phyloP scores from a whole-genome alignment of 2,888 invertebrate genomes.

The Leptopilina drosophilae region DNA sequence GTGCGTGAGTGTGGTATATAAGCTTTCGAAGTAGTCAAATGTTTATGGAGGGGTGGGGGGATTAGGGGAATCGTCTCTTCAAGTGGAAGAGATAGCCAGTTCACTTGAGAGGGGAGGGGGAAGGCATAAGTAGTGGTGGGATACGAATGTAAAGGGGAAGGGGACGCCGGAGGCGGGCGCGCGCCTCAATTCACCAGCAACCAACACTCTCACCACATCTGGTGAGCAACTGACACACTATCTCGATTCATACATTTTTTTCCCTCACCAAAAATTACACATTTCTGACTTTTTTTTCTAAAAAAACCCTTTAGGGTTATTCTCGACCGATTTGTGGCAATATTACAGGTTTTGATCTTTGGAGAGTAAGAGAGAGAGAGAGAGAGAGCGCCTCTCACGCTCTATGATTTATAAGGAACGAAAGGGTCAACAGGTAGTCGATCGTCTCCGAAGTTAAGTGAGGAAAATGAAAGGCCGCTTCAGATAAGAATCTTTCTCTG shows the following conservation, averaged over 20 bases:
- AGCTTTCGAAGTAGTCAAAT: conserved; percentile 54
- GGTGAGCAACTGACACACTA: conserved; percentile 70
- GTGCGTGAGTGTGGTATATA: conserved; percentile 44
- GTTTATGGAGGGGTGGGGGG: conserved; percentile 43
- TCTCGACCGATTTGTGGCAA: neutral
- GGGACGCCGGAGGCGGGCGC: conserved; percentile 75
- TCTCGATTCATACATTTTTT: conserved; percentile 18
- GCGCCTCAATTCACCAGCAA: conserved; percentile 74
- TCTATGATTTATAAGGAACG: conserved; percentile 20
- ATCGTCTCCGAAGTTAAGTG: conserved; percentile 1
- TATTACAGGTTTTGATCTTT: conserved; percentile 30
- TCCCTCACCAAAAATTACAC: neutral
- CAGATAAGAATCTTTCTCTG: neutral
- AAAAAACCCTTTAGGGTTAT: conserved; percentile 1
- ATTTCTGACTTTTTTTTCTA: neutral
- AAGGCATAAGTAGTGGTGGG: conserved; percentile 59
- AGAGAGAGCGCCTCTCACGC: conserved; percentile 2
- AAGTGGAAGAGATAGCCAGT: conserved; percentile 72
- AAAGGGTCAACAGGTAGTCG: conserved; percentile 40
- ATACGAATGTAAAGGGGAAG: conserved; percentile 60
- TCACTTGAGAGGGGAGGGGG: conserved; percentile 61
- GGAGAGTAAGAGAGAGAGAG: too few relatives aligned
- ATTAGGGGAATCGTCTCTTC: conserved; percentile 63
- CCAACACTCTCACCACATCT: conserved; percentile 73
- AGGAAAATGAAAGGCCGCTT: conserved; percentile 15